Conservation (phyloP, 2,797 vertebrate genomes). For the Lindbergichthys nudifrons region DNA sequence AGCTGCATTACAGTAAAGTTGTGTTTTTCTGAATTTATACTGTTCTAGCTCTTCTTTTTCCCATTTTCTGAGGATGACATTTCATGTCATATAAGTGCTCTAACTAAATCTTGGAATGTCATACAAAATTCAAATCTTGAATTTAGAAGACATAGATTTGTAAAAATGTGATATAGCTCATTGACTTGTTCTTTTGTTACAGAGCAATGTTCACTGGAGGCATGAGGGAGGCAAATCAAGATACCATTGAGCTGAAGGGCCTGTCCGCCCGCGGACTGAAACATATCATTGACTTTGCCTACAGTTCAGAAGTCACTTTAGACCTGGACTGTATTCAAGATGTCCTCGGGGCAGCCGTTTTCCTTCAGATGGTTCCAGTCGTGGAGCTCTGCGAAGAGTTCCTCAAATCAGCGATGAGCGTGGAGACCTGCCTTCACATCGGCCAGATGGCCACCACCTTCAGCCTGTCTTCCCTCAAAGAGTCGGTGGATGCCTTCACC, state of each 20-base stretch:
- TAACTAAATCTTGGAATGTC: background rate
- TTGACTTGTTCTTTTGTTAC: conserved; percentile 58
- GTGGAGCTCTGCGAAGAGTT: conserved; percentile 98
- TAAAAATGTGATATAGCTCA: conserved; percentile 19
- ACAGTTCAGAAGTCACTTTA: conserved; percentile 95
- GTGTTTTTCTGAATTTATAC: no score
- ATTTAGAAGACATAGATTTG: background rate
- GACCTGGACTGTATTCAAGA: conserved; percentile 98
- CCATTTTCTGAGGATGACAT: background rate
- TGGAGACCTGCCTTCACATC: conserved; percentile 96
- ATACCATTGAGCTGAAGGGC: conserved; percentile 93
- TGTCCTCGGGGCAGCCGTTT: conserved; percentile 96
- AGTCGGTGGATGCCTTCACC: conserved; percentile 95
- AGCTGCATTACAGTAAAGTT: no score
- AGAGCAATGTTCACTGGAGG: conserved; percentile 99
- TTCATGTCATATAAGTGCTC: background rate
- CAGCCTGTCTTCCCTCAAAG: conserved; percentile 93
- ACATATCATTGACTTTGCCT: conserved; percentile 98
- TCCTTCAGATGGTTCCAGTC: conserved; percentile 97
- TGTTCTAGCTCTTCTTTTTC: no score
- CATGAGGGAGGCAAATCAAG: conserved; percentile 95
- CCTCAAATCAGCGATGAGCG: conserved; percentile 97
- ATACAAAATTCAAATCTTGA: background rate
- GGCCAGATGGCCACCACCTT: conserved; percentile 99
- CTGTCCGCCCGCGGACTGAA: conserved; percentile 93